phyloP scores from a whole-genome alignment of 2,797 vertebrate species.

The Cyclura pinguis region DNA sequence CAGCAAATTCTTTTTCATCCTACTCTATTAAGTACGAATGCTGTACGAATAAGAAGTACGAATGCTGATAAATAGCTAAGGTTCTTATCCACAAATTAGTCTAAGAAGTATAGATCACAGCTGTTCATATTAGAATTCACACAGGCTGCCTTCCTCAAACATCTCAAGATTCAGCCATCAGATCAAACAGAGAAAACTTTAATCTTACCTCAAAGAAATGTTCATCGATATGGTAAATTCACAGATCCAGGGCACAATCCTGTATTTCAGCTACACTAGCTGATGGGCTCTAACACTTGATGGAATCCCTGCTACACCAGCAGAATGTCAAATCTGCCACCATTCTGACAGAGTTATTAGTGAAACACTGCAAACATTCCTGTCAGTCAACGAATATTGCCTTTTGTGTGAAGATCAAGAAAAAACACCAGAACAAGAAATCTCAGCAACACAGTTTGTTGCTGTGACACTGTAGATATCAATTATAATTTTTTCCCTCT shows the following conservation, averaged over 20 bases:
- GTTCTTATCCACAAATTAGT: background rate
- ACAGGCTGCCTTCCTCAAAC: background rate
- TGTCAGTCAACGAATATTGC: background rate
- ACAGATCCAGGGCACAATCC: background rate
- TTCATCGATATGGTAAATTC: background rate
- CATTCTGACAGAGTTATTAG: background rate
- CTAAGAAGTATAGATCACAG: background rate
- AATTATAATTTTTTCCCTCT: background rate
- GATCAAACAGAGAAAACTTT: background rate
- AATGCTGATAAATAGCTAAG: background rate
- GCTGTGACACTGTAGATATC: background rate
- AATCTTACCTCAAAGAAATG: background rate
- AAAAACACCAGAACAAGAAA: background rate
- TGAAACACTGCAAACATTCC: background rate
- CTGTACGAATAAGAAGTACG: background rate
- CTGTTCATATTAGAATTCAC: background rate
- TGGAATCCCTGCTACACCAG: background rate
- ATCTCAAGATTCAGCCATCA: background rate
- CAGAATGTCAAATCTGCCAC: background rate
- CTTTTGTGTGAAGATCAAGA: background rate
- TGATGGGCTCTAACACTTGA: background rate
- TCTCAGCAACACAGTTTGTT: background rate
- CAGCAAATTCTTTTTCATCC: background rate
- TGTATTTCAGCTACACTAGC: background rate
- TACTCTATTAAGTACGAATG: background rate